phyloP scores from a whole-genome alignment of 2,888 invertebrate species.

The Lasioglossum calceatum region DNA sequence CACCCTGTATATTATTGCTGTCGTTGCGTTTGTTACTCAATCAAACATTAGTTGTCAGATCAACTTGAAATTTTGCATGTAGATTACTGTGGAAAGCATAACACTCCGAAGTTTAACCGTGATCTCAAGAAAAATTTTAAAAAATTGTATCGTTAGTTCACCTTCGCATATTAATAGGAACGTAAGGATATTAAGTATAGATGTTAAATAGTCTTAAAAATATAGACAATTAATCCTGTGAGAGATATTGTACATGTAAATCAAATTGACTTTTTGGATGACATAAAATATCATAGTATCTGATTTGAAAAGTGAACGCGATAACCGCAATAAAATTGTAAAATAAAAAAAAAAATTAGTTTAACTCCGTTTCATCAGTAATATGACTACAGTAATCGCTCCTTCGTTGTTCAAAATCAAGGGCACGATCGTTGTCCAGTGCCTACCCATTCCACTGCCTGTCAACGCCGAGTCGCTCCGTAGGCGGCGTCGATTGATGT shows the following conservation, averaged over 20 bases:
- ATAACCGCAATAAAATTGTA: background rate
- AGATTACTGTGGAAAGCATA: background rate
- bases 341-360: background rate
- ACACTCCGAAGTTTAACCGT: background rate
- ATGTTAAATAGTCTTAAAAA: background rate
- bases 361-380: background rate
- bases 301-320: too few species aligned
- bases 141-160: background rate
- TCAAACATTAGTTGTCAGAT: too few species aligned
- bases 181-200: background rate
- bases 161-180: background rate
- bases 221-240: background rate
- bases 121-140: background rate
- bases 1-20: too few species aligned
- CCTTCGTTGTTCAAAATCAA: too few species aligned
- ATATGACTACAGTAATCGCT: too few species aligned
- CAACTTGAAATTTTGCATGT: background rate
- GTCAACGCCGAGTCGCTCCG: too few species aligned
- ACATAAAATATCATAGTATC: background rate
- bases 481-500: too few species aligned
- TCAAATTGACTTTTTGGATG: background rate
- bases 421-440: too few species aligned
- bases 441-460: too few species aligned
- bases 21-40: too few species aligned
- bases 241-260: background rate